A percentile compares a stretch with the other conserved stretches of the same genome.
These are phyloP conservation scores for Zoroaster sp. DNA, from an alignment of 53 echinoderm and acorn worm genomes.

Conservation along the genomic window DNA sequence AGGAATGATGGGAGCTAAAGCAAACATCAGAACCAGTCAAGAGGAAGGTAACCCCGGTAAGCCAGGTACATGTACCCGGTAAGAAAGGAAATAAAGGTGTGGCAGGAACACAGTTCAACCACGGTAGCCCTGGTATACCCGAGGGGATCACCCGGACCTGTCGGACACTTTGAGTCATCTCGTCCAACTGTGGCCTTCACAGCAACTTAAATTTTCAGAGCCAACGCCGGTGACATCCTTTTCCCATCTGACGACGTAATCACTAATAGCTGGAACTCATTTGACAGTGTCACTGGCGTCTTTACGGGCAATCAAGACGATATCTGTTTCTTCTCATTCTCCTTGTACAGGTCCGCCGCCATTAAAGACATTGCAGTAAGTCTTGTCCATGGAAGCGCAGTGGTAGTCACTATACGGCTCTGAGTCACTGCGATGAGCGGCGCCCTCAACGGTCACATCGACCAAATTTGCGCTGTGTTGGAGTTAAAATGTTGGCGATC, in stretches of 20 bases:
- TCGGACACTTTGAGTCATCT: not conserved
- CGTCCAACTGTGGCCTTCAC: not conserved
- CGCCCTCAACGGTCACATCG: constrained; percentile 21
- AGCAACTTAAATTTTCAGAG: constrained; percentile 5
- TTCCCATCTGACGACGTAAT: constrained; percentile 10
- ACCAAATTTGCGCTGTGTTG: not conserved
- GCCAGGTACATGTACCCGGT: not conserved
- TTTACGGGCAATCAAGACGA: not conserved
- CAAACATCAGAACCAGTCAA: not conserved
- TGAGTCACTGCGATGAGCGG: not conserved
- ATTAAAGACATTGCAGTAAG: not conserved
- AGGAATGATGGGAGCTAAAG: not conserved
- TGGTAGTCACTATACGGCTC: too few species aligned
- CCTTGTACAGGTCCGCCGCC: constrained; percentile 1
- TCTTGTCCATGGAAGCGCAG: not conserved
- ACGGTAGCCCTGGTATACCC: too few species aligned
- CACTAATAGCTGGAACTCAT: not conserved
- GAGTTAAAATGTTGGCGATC: not conserved
- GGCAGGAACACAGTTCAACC: too few species aligned
- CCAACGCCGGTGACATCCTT: constrained; percentile 8
- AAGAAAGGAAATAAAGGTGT: not conserved
- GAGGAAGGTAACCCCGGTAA: not conserved
- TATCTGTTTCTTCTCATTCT: constrained; percentile 3
- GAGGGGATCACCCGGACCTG: not conserved
- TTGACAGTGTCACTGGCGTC: constrained; percentile 18